Conservation (phyloP, 2,797 vertebrate species). For the Lutjanus argentimaculatus region DNA sequence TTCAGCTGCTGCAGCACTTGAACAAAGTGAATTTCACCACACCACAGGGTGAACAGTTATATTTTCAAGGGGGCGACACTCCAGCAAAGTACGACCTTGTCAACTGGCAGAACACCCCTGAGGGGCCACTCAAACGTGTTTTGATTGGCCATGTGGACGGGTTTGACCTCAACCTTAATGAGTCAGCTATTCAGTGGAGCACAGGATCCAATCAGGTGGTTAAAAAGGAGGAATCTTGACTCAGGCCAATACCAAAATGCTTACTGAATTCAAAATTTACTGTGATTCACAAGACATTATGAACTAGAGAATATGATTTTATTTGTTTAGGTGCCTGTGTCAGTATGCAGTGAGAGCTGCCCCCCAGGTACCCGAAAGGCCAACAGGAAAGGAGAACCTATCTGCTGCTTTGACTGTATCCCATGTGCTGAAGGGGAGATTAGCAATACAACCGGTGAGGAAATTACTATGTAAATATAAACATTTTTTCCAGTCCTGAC, state of each 20-base stretch:
- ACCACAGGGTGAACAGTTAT: constrained; percentile 79
- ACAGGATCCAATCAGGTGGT: constrained; percentile 72
- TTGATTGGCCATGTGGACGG: constrained; percentile 82
- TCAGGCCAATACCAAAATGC: no score
- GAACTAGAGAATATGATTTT: not conserved
- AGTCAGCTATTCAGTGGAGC: constrained; percentile 82
- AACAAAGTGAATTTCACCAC: constrained; percentile 79
- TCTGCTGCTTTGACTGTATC: constrained; percentile 86
- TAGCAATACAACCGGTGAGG: constrained; percentile 79
- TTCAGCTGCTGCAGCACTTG: constrained; percentile 80
- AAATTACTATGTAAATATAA: not conserved
- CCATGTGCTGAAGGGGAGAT: constrained; percentile 82
- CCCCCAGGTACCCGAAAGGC: constrained; percentile 77
- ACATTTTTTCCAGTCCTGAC: not conserved
- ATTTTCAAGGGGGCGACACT: constrained; percentile 79
- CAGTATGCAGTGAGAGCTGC: constrained; percentile 82
- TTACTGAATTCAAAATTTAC: no score
- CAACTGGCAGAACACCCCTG: constrained; percentile 82
- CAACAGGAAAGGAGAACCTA: constrained; percentile 68
- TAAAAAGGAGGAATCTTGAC: no score
- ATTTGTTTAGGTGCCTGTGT: constrained; percentile 36
- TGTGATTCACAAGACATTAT: not conserved
- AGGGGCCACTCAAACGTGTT: constrained; percentile 67
- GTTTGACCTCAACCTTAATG: constrained; percentile 75
- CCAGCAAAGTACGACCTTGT: constrained; percentile 85